Percentiles rank a stretch among this genome's conserved stretches.
Evolutionary conservation across 2,888 invertebrate genomes (phyloP).

Genomic region (Marronus borbonicus): DNA sequence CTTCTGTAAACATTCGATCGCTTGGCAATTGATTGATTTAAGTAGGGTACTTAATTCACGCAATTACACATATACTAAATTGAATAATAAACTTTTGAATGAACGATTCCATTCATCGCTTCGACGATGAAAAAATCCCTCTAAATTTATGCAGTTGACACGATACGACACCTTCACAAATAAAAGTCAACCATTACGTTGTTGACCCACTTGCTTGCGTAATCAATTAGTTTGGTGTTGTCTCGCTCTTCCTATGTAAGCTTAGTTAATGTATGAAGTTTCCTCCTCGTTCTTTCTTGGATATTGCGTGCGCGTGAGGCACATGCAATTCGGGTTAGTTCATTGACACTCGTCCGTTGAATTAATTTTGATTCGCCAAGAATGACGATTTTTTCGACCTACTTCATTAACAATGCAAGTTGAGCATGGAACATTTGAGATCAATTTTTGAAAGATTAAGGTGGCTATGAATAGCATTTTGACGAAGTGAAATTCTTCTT

Average conservation of each 20-base stretch:
- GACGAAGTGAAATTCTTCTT: too few species aligned
- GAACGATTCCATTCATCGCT: constrained; percentile 27
- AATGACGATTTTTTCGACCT: constrained; percentile 10
- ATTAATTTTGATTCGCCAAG: constrained; percentile 20
- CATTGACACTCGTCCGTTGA: constrained; percentile 10
- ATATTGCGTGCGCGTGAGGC: not conserved
- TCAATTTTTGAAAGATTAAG: too few species aligned
- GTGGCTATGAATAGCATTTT: too few species aligned
- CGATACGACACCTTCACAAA: constrained; percentile 28
- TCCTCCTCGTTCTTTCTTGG: not conserved
- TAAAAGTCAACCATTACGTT: constrained; percentile 43
- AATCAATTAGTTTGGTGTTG: constrained; percentile 23
- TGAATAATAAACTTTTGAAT: constrained; percentile 32
- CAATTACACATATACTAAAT: constrained; percentile 16
- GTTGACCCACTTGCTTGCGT: constrained; percentile 43
- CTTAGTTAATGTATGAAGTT: not conserved
- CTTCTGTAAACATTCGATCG: not conserved
- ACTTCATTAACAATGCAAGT: not conserved
- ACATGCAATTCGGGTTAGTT: constrained; percentile 15
- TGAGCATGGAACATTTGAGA: not conserved
- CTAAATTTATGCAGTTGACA: constrained; percentile 36
- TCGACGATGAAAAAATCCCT: constrained; percentile 7
- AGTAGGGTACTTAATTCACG: not conserved
- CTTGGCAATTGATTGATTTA: constrained; percentile 23
- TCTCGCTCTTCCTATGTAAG: constrained; percentile 4